A percentile compares a stretch with the other conserved stretches of the same genome.
These are phyloP conservation scores for Eupithecia abbreviata DNA, from an alignment of 2,888 invertebrate genomes.

Conservation along the genomic window DNA sequence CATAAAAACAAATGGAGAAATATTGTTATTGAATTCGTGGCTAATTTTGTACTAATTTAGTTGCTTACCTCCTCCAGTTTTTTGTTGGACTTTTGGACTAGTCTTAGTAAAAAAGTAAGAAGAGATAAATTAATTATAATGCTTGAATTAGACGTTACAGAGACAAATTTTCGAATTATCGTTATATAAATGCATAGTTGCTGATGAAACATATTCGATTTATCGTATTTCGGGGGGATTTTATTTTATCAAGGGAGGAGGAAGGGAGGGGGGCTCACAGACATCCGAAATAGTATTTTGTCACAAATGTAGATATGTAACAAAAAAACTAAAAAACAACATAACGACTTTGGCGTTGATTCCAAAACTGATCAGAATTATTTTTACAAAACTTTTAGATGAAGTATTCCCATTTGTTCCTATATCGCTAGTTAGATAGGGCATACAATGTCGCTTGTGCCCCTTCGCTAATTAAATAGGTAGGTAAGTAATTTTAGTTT, in stretches of 20 bases:
- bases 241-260: no score
- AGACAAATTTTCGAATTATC: no score
- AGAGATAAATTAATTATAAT: not conserved
- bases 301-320: not conserved
- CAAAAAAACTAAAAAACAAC: not conserved
- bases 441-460: not conserved
- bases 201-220: no score
- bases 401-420: not conserved
- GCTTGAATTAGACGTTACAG: not conserved
- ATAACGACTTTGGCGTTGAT: not conserved
- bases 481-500: not conserved
- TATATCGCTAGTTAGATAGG: not conserved
- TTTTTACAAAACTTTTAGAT: not conserved
- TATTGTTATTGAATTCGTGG: constrained; percentile 16
- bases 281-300: not conserved
- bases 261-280: not conserved
- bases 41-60: constrained; percentile 14
- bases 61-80: not conserved
- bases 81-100: not conserved
- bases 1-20: constrained; percentile 32
- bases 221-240: no score
- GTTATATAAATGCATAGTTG: no score
- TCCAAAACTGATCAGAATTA: not conserved
- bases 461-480: not conserved
- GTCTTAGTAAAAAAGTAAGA: not conserved